Percentiles rank a stretch among this genome's conserved stretches.
Conservation (phyloP, 2,888 invertebrate species). For the Sinhomidia bicolor region DNA sequence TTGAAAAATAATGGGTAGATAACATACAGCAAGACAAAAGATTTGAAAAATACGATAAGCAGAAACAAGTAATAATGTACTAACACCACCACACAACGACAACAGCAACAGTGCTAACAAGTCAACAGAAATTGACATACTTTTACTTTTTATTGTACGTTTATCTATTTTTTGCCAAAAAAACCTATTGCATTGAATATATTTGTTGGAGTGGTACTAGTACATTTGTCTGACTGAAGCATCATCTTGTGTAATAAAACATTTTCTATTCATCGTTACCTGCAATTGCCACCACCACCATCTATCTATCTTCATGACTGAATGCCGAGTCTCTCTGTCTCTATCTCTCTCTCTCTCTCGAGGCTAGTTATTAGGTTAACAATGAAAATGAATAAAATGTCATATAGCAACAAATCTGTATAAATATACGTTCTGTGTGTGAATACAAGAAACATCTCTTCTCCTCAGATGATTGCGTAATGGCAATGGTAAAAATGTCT, state of each 20-base stretch:
- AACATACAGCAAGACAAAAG: neutral
- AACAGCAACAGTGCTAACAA: neutral
- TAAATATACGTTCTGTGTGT: neutral
- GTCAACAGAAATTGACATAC: conserved; percentile 57
- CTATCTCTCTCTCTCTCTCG: no score
- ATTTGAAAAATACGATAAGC: neutral
- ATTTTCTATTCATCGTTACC: neutral
- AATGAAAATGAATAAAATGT: conserved; percentile 41
- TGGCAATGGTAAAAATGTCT: conserved; percentile 9
- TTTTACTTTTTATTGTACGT: conserved; percentile 60
- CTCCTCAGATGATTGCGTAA: conserved; percentile 52
- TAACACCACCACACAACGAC: neutral
- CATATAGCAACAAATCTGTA: neutral
- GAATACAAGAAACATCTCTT: conserved; percentile 18
- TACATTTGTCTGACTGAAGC: neutral
- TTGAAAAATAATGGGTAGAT: neutral
- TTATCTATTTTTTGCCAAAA: conserved; percentile 40
- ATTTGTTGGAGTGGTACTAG: neutral
- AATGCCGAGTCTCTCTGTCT: neutral
- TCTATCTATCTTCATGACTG: conserved; percentile 12
- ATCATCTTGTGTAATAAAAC: conserved; percentile 32
- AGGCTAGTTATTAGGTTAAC: conserved; percentile 35
- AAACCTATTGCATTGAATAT: conserved; percentile 15
- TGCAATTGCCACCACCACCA: neutral
- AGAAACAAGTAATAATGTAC: neutral